A percentile compares a stretch with the other conserved stretches of the same genome.
Evolutionary conservation across 2,797 vertebrate species (phyloP).

Genomic region (Hydrophis major): DNA sequence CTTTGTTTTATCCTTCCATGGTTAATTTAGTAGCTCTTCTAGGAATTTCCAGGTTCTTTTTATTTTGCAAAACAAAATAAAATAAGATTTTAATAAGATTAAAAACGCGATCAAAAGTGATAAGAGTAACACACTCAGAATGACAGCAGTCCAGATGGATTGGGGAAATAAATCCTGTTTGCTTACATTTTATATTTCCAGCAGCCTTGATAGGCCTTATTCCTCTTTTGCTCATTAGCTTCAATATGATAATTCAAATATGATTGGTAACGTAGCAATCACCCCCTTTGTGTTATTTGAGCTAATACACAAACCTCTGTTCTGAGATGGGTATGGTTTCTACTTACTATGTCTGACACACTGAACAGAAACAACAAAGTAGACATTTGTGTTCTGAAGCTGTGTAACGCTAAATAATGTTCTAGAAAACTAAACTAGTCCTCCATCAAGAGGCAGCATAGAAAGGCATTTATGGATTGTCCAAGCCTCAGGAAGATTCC

Average conservation of each 20-base stretch:
- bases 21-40: slow-evolving; percentile 3
- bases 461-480: too few species aligned
- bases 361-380: not conserved
- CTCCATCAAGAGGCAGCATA: not conserved
- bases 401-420: not conserved
- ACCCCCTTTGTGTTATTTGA: not conserved
- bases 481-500: not conserved
- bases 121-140: not conserved
- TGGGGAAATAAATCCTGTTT: not conserved
- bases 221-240: slow-evolving; percentile 3
- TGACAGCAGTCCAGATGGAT: not conserved
- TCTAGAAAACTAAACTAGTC: not conserved
- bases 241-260: not conserved
- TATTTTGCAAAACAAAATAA: not conserved
- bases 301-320: not conserved
- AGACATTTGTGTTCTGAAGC: not conserved
- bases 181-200: slow-evolving; percentile 1
- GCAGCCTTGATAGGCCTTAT: not conserved
- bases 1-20: not conserved
- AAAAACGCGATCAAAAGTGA: not conserved
- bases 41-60: not conserved
- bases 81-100: slow-evolving; percentile 7
- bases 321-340: not conserved
- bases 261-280: not conserved
- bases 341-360: not conserved